phyloP scores from a whole-genome alignment of 2,113 vertebrate genomes.

The Nothoprocta pentlandii region DNA sequence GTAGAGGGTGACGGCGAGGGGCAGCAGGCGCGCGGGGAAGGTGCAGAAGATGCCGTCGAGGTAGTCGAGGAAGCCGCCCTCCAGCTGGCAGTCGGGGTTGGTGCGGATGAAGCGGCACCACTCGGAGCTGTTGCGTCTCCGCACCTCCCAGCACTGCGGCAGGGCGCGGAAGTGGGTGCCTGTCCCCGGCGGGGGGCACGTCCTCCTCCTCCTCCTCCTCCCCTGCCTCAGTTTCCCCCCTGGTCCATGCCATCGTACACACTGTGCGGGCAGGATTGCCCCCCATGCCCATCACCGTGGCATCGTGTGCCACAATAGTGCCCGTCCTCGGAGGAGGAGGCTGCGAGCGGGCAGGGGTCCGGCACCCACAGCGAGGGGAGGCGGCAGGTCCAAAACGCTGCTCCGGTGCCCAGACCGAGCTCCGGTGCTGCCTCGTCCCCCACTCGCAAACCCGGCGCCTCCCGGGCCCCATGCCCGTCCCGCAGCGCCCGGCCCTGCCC shows the following conservation, averaged over 20 bases:
- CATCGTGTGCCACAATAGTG: background rate
- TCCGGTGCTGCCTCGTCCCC: too few species aligned
- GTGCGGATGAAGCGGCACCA: constrained; percentile 87
- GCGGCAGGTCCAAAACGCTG: too few species aligned
- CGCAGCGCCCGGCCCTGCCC: too few species aligned
- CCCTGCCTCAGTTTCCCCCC: background rate
- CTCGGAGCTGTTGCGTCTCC: constrained; percentile 76
- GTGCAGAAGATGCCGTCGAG: constrained; percentile 85
- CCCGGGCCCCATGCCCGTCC: too few species aligned
- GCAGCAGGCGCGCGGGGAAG: constrained; percentile 83
- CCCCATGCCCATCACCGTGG: background rate
- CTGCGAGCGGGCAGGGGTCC: too few species aligned
- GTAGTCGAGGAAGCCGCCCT: constrained; percentile 88
- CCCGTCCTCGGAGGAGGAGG: too few species aligned
- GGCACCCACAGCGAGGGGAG: too few species aligned
- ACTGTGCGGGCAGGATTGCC: rapidly evolving
- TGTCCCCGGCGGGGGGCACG: too few species aligned
- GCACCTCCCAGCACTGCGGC: constrained; percentile 86
- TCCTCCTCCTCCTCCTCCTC: background rate
- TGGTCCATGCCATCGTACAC: background rate
- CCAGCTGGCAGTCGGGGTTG: constrained; percentile 84
- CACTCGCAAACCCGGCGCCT: too few species aligned
- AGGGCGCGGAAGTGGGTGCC: background rate
- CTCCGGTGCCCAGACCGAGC: too few species aligned
- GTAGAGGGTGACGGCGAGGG: constrained; percentile 83